These are phyloP conservation scores for Taenaris catops DNA, from an alignment of 2,888 invertebrate genomes.

Conservation along the genomic window DNA sequence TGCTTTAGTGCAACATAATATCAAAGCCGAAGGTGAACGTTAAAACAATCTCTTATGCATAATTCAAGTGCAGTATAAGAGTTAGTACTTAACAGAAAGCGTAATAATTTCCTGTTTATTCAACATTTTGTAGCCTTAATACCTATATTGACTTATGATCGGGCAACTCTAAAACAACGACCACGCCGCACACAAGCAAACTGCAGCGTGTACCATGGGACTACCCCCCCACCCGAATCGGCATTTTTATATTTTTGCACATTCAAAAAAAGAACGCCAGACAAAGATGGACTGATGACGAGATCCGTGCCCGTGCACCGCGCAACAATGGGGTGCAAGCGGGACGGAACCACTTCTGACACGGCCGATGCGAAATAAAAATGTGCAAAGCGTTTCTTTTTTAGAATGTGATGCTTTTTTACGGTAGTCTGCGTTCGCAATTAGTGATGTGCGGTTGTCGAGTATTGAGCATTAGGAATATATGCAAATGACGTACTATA, in stretches of 20 bases:
- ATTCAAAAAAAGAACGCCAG: slow-evolving; percentile 73
- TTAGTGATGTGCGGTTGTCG: slow-evolving; percentile 74
- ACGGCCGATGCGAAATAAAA: slow-evolving; percentile 72
- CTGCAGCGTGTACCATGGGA: slow-evolving; percentile 37
- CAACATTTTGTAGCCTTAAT: slow-evolving; percentile 26
- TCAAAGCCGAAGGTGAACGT: slow-evolving; percentile 2
- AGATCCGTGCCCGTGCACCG: slow-evolving; percentile 38
- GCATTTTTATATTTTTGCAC: slow-evolving; percentile 79
- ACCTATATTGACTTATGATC: slow-evolving; percentile 69
- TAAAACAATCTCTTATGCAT: slow-evolving; percentile 12
- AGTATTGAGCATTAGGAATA: slow-evolving; percentile 58
- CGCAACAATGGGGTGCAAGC: slow-evolving; percentile 66
- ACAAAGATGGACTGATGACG: slow-evolving; percentile 79
- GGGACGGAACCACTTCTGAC: slow-evolving; percentile 67
- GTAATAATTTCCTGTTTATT: slow-evolving; percentile 23
- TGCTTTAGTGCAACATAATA: too few relatives aligned
- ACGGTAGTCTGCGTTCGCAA: slow-evolving; percentile 77
- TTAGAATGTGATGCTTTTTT: slow-evolving; percentile 76
- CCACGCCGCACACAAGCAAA: slow-evolving; percentile 69
- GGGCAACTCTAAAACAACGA: slow-evolving; percentile 73
- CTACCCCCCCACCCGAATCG: slow-evolving; percentile 63
- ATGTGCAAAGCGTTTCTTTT: slow-evolving; percentile 75
- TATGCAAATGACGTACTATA: slow-evolving; percentile 51
- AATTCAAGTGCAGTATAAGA: slow-evolving; percentile 4
- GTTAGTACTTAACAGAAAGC: slow-evolving; percentile 2